phyloP scores from a whole-genome alignment of 2,797 vertebrate species.

The Cheirogaleus major region DNA sequence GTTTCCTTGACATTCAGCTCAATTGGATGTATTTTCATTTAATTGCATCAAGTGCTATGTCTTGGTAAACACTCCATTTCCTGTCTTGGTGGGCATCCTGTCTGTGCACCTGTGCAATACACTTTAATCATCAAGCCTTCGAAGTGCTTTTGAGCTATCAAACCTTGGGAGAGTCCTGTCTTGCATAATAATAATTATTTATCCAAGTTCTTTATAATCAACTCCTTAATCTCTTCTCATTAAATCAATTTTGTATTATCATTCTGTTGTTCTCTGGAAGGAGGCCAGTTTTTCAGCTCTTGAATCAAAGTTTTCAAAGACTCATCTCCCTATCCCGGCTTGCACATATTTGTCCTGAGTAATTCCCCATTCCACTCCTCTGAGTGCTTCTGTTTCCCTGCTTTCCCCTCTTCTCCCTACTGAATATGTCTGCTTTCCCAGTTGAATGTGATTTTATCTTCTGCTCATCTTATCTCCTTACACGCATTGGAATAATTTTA shows the following conservation, averaged over 20 bases:
- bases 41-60: background rate
- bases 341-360: background rate
- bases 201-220: slow-evolving; percentile 68
- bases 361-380: background rate
- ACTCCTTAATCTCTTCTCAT: slow-evolving; percentile 71
- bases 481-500: background rate
- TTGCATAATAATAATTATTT: slow-evolving; percentile 75
- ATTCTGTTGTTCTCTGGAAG: slow-evolving; percentile 52
- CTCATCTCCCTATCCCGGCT: background rate
- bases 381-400: background rate
- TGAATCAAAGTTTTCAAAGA: slow-evolving; percentile 43
- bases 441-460: background rate
- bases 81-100: slow-evolving; percentile 7
- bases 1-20: slow-evolving; percentile 49
- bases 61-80: slow-evolving; percentile 44
- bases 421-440: background rate
- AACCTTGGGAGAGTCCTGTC: slow-evolving; percentile 37
- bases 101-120: slow-evolving; percentile 36
- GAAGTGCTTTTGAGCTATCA: slow-evolving; percentile 63
- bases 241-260: slow-evolving; percentile 62
- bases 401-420: background rate
- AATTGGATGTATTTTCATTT: slow-evolving; percentile 30
- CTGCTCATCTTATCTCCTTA: background rate
- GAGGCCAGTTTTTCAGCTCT: slow-evolving; percentile 53
- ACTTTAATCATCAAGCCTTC: slow-evolving; percentile 51